phyloP scores from a whole-genome alignment of 2,113 vertebrate genomes.

The Lepidothrix coronata region DNA sequence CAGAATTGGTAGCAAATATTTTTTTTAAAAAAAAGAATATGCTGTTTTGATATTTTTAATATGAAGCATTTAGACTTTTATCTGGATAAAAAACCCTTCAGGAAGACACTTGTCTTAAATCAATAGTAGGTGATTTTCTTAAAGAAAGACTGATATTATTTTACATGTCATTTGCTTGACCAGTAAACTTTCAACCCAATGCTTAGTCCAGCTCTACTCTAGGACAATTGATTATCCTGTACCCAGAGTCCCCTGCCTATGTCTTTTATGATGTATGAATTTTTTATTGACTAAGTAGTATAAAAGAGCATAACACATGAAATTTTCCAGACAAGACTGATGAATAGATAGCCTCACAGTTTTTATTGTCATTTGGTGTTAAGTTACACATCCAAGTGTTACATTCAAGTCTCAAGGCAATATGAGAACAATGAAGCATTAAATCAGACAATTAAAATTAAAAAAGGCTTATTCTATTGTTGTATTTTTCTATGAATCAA shows the following conservation, averaged over 20 bases:
- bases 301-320: background rate
- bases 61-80: background rate
- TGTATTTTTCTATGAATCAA: background rate
- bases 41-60: background rate
- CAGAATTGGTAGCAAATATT: background rate
- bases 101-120: background rate
- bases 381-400: background rate
- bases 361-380: background rate
- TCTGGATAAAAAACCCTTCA: background rate
- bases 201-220: background rate
- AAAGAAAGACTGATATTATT: background rate
- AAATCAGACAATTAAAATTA: background rate
- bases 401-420: background rate
- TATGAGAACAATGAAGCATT: background rate
- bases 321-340: background rate
- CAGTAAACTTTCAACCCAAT: background rate
- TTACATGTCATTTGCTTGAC: background rate
- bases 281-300: background rate
- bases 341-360: background rate
- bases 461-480: background rate
- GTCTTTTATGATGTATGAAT: background rate
- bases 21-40: background rate
- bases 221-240: background rate
- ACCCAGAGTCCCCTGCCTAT: background rate
- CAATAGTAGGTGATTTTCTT: background rate